Evolutionary conservation across 2,113 vertebrate species (phyloP).

Genomic region (Bubo blakistoni): DNA sequence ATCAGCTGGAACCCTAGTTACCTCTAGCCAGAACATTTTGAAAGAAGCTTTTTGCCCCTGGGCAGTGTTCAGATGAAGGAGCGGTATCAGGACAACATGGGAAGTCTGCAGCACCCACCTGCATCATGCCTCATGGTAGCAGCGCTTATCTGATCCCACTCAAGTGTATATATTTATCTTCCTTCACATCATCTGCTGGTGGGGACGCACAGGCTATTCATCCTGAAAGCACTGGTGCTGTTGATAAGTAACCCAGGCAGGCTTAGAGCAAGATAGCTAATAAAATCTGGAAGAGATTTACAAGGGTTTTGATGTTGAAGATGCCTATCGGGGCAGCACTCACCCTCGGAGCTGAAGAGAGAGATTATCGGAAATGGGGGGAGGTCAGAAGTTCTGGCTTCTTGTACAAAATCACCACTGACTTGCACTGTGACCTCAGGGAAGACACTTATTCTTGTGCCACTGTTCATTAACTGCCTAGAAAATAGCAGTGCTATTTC

Average conservation of each 20-base stretch:
- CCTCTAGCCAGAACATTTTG: not conserved
- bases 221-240: not conserved
- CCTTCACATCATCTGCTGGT: not conserved
- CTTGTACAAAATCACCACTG: accelerated
- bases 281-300: not conserved
- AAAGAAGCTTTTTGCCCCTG: not conserved
- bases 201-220: not conserved
- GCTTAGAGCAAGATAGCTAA: not conserved
- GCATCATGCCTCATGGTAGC: accelerated
- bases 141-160: not conserved
- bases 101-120: not conserved
- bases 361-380: not conserved
- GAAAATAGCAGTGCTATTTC: not conserved
- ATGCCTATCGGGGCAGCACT: not conserved
- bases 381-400: not conserved
- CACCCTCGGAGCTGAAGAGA: not conserved
- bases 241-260: not conserved
- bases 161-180: not conserved
- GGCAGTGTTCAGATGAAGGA: not conserved
- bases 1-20: not conserved
- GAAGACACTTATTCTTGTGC: not conserved
- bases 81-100: accelerated
- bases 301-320: not conserved
- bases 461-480: not conserved
- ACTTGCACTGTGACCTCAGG: not conserved